Evolutionary conservation across 2,888 invertebrate genomes (phyloP).

Genomic region (Tigriopus californicus): DNA sequence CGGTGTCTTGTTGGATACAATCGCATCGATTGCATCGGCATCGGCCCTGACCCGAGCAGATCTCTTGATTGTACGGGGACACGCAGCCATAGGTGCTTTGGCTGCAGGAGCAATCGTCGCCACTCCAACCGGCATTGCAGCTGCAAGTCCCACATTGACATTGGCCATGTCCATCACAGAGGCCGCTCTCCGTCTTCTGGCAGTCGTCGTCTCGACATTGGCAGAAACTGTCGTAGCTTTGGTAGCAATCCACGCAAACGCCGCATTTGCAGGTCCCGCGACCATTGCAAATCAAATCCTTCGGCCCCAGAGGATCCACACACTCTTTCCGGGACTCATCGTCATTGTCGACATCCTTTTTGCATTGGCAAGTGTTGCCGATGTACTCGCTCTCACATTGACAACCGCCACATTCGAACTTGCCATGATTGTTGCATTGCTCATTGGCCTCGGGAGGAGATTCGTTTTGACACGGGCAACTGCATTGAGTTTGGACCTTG

Average conservation of each 20-base stretch:
- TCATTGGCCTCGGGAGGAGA: background rate
- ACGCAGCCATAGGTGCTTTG: background rate
- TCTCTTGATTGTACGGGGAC: background rate
- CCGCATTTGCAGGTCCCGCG: slow-evolving; percentile 13
- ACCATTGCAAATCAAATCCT: slow-evolving; percentile 4
- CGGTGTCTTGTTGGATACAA: background rate
- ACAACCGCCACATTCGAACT: slow-evolving; percentile 3
- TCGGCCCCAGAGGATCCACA: too few relatives aligned
- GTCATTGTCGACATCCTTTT: background rate
- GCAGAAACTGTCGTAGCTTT: background rate
- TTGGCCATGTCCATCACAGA: background rate
- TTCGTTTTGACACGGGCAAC: background rate
- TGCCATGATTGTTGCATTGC: background rate
- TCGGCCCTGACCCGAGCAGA: background rate
- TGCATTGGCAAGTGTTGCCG: background rate
- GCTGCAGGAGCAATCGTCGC: background rate
- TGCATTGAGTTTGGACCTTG: background rate
- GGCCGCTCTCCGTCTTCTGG: background rate
- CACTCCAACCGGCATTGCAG: background rate
- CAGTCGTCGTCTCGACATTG: slow-evolving; percentile 8
- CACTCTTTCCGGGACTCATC: background rate
- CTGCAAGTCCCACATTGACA: background rate
- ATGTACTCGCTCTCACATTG: background rate
- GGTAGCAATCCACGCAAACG: background rate
- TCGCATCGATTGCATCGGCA: background rate